Percentiles rank a stretch among this genome's conserved stretches.
Conservation (phyloP, 1,140 invertebrate species). For the Colletes gigas region DNA sequence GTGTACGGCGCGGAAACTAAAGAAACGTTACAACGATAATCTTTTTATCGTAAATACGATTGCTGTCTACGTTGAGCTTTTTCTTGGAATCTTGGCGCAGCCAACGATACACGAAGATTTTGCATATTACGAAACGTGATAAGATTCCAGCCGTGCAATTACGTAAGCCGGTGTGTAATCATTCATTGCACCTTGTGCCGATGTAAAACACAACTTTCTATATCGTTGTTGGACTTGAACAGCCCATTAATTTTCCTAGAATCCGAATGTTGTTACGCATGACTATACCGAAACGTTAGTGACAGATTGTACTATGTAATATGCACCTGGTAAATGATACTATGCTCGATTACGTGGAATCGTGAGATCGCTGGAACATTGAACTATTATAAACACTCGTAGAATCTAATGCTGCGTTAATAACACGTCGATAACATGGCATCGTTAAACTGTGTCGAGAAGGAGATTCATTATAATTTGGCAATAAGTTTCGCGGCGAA, state of each 20-base stretch:
- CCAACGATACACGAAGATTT: slow-evolving; percentile 2
- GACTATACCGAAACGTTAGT: neutral
- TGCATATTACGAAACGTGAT: slow-evolving; percentile 28
- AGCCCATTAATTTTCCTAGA: slow-evolving; percentile 18
- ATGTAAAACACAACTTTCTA: slow-evolving; percentile 26
- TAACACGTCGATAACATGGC: neutral
- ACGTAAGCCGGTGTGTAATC: slow-evolving; percentile 8
- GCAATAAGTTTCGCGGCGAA: too few species aligned
- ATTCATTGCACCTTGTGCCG: neutral
- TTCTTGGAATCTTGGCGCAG: neutral
- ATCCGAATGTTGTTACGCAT: neutral
- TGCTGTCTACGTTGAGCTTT: neutral
- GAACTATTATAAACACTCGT: neutral
- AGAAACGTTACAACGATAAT: too few species aligned
- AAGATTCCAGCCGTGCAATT: slow-evolving; percentile 21
- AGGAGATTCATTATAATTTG: too few species aligned
- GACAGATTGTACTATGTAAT: neutral
- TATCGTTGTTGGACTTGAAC: slow-evolving; percentile 25
- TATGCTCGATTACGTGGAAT: neutral
- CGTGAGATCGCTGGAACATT: neutral
- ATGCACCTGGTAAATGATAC: neutral
- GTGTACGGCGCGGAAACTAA: too few species aligned
- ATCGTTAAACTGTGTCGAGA: neutral
- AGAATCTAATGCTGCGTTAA: neutral
- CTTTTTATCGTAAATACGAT: too few species aligned